Evolutionary conservation across 2,888 invertebrate genomes (phyloP).

Genomic region (Ashinkailepas kermadecensis): DNA sequence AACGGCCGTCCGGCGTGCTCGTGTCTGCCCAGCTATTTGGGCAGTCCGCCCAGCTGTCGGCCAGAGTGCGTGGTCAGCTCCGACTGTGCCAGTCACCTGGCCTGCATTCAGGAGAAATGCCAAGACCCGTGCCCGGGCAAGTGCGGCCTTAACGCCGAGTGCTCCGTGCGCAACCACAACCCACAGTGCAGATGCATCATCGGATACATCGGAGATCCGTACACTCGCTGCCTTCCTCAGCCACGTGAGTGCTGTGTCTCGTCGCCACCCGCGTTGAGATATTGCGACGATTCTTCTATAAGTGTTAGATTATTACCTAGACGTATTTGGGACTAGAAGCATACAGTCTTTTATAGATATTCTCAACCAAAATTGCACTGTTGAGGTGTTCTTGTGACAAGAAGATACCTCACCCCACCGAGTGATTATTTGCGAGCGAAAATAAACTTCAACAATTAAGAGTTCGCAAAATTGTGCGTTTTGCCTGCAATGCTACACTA

Average conservation of each 20-base stretch:
- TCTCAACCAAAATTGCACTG: too few relatives aligned
- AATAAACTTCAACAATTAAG: too few relatives aligned
- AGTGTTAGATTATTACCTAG: neutral
- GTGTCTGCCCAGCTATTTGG: constrained; percentile 66
- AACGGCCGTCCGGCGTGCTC: constrained; percentile 47
- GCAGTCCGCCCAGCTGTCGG: constrained; percentile 71
- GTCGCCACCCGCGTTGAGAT: too few relatives aligned
- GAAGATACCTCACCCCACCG: too few relatives aligned
- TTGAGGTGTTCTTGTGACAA: too few relatives aligned
- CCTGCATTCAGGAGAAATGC: constrained; percentile 59
- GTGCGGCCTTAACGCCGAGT: constrained; percentile 66
- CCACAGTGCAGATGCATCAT: constrained; percentile 67
- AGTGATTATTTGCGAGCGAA: too few relatives aligned
- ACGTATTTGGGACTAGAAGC: neutral
- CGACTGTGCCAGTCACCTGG: constrained; percentile 70
- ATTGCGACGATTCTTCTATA: too few relatives aligned
- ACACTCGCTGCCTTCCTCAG: constrained; percentile 49
- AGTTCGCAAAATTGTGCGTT: too few relatives aligned
- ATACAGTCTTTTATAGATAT: too few relatives aligned
- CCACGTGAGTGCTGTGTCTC: neutral
- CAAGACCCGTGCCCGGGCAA: constrained; percentile 61
- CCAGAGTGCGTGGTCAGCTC: constrained; percentile 79
- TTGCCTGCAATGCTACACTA: too few relatives aligned
- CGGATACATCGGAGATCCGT: constrained; percentile 67
- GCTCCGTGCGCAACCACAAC: constrained; percentile 68